Percentiles rank a stretch among this genome's conserved stretches.
These are phyloP conservation scores for Caerostris darwini DNA, from an alignment of 1,140 invertebrate genomes.

Conservation along the genomic window DNA sequence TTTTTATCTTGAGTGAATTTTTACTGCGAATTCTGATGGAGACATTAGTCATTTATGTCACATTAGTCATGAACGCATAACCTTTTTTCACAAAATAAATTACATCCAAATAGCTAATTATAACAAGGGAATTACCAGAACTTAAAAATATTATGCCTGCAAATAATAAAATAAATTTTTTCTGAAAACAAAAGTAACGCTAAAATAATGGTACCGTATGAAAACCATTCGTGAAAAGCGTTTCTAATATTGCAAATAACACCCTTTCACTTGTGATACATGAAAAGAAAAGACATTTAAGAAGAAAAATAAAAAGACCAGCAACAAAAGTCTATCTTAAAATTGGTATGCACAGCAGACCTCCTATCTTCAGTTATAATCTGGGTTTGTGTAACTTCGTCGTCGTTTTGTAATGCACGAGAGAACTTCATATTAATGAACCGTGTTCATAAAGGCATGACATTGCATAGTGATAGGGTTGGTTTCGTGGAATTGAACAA, in stretches of 20 bases:
- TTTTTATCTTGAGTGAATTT: too few species aligned
- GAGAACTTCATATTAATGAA: constrained; percentile 8
- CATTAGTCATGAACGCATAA: too few species aligned
- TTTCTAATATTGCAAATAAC: neutral
- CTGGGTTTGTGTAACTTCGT: constrained; percentile 29
- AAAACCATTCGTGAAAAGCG: neutral
- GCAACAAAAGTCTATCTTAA: neutral
- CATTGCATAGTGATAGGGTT: constrained; percentile 28
- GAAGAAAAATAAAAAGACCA: neutral
- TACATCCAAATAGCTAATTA: too few species aligned
- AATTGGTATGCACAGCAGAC: neutral
- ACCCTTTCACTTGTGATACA: neutral
- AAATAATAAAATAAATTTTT: neutral
- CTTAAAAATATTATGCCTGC: too few species aligned
- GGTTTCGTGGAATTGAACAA: neutral
- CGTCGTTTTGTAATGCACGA: constrained; percentile 7
- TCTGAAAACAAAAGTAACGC: neutral
- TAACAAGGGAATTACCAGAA: too few species aligned
- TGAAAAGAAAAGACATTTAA: neutral
- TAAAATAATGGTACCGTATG: neutral
- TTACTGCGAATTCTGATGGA: too few species aligned
- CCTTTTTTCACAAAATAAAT: too few species aligned
- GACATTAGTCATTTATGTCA: too few species aligned
- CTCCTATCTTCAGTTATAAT: neutral
- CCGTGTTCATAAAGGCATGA: neutral